Conservation (phyloP, 2,888 invertebrate species). For the Rhogogaster chlorosoma region DNA sequence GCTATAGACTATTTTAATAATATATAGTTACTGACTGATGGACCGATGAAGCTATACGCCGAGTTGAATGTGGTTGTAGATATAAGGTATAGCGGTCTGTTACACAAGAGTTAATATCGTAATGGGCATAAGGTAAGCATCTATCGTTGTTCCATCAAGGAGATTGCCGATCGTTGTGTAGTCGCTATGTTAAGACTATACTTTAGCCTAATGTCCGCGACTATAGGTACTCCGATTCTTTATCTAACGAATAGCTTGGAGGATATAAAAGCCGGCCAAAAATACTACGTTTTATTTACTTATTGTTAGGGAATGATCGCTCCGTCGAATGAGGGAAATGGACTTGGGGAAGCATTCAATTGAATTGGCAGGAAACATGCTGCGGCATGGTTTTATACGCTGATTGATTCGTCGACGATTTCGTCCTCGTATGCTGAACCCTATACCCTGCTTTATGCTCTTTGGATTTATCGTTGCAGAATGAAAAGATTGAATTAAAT, state of each 20-base stretch:
- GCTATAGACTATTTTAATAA: constrained; percentile 1
- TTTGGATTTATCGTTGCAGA: background rate
- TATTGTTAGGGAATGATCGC: background rate
- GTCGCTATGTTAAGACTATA: background rate
- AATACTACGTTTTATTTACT: constrained; percentile 6
- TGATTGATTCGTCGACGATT: background rate
- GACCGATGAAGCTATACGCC: background rate
- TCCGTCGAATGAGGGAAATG: background rate
- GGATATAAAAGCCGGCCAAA: background rate
- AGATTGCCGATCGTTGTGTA: constrained; percentile 30
- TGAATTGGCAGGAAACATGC: constrained; percentile 6
- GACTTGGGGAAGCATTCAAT: background rate
- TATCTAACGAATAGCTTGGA: background rate
- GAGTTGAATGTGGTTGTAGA: background rate
- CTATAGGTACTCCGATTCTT: background rate
- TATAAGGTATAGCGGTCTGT: background rate
- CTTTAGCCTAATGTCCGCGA: background rate
- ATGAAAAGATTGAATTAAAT: background rate
- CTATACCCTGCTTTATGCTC: background rate
- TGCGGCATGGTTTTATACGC: background rate
- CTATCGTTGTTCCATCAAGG: constrained; percentile 40
- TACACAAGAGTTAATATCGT: constrained; percentile 49
- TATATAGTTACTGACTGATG: background rate
- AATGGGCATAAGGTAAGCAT: constrained; percentile 37
- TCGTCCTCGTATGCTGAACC: too few relatives aligned